Evolutionary conservation across 1,140 invertebrate species (phyloP).

Genomic region (Temnothorax longispinosus): DNA sequence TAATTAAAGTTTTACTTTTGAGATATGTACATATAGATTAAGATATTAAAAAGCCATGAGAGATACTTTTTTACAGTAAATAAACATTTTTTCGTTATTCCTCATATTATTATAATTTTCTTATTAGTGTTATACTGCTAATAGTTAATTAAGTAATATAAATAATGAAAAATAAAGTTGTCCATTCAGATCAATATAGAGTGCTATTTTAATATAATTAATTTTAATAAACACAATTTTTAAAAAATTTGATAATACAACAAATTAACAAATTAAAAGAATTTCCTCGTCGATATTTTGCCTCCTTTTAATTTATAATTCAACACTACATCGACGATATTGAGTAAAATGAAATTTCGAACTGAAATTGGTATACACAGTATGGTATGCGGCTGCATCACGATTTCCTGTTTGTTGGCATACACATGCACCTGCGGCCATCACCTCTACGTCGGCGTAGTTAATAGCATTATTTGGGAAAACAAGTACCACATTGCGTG

Average conservation of each 20-base stretch:
- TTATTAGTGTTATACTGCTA: not conserved
- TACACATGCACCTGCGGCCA: slow-evolving; percentile 49
- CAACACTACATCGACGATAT: not conserved
- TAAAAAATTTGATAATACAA: not conserved
- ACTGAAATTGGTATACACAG: slow-evolving; percentile 49
- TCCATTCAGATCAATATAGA: not conserved
- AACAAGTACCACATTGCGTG: slow-evolving; percentile 48
- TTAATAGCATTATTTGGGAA: slow-evolving; percentile 65
- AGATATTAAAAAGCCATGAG: not conserved
- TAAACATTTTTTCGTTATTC: not conserved
- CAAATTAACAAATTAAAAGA: slow-evolving; percentile 11
- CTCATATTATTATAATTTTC: not conserved
- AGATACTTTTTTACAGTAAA: not conserved
- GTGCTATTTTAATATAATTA: not conserved
- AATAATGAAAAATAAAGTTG: not conserved
- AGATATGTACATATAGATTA: not conserved
- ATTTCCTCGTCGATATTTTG: not conserved
- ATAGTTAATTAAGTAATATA: slow-evolving; percentile 4
- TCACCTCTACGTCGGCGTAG: slow-evolving; percentile 44
- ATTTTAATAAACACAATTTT: not conserved
- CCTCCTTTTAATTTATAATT: slow-evolving; percentile 21
- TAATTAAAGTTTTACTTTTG: not conserved
- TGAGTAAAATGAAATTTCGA: slow-evolving; percentile 11
- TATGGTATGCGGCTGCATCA: slow-evolving; percentile 25
- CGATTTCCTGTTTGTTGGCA: slow-evolving; percentile 52